Evolutionary conservation across 2,113 vertebrate genomes (phyloP).

Genomic region (Phalacrocorax brasilianus): DNA sequence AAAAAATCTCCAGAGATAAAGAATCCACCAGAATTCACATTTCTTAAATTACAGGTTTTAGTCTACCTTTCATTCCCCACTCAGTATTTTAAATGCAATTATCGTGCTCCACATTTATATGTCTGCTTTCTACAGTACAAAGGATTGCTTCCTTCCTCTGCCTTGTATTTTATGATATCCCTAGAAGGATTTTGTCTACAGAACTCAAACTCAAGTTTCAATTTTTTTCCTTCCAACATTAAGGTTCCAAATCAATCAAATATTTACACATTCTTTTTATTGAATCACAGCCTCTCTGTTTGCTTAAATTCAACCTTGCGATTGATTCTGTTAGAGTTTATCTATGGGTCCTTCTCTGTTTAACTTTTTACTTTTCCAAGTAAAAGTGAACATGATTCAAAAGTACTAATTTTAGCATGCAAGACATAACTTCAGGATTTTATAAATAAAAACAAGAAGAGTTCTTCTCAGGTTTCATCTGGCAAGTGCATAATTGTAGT

Average conservation of each 20-base stretch:
- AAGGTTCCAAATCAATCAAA: neutral
- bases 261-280: neutral
- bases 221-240: neutral
- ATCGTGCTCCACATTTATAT: neutral
- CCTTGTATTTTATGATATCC: neutral
- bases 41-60: neutral
- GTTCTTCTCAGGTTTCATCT: neutral
- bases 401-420: neutral
- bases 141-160: neutral
- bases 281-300: neutral
- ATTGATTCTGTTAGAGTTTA: neutral
- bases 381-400: neutral
- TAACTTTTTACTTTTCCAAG: neutral
- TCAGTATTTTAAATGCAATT: neutral
- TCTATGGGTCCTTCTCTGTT: neutral
- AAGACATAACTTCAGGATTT: neutral
- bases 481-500: neutral
- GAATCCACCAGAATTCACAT: neutral
- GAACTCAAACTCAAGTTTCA: neutral
- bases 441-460: neutral
- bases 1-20: neutral
- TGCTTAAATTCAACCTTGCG: neutral
- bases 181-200: neutral
- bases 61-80: neutral
- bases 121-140: neutral